Conservation (phyloP, 2,797 vertebrate species). For the Arctocebus calabarensis region DNA sequence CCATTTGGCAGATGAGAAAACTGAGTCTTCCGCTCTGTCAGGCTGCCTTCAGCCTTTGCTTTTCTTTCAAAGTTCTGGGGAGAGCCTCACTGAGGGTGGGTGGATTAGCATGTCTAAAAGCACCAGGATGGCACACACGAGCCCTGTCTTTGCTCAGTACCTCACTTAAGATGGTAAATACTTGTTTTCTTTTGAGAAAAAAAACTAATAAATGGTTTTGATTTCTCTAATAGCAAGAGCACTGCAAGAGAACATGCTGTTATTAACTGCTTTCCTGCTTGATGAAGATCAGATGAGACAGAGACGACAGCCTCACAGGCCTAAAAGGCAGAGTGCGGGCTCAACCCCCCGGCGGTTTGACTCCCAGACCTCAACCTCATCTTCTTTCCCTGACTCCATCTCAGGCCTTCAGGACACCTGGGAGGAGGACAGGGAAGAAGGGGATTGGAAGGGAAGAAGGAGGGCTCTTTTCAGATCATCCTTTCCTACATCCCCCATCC, state of each 20-base stretch:
- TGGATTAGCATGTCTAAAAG: not conserved
- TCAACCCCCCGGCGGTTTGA: not conserved
- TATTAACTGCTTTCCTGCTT: slow-evolving; percentile 3
- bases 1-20: not conserved
- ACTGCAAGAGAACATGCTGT: not conserved
- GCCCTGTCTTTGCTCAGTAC: not conserved
- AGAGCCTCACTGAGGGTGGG: not conserved
- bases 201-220: not conserved
- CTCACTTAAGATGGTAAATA: not conserved
- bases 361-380: not conserved
- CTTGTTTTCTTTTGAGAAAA: not conserved
- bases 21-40: not conserved
- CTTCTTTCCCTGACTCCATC: not conserved
- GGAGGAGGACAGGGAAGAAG: not conserved
- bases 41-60: not conserved
- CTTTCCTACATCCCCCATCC: not conserved
- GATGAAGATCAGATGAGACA: not conserved
- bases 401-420: slow-evolving; percentile 1
- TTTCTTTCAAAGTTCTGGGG: not conserved
- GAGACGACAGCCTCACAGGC: not conserved
- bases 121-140: not conserved
- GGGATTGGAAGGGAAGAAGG: not conserved
- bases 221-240: slow-evolving; percentile 19
- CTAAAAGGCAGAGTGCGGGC: not conserved
- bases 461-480: not conserved